Evolutionary conservation across 2,888 invertebrate genomes (phyloP).

Genomic region (Morpho helenor): DNA sequence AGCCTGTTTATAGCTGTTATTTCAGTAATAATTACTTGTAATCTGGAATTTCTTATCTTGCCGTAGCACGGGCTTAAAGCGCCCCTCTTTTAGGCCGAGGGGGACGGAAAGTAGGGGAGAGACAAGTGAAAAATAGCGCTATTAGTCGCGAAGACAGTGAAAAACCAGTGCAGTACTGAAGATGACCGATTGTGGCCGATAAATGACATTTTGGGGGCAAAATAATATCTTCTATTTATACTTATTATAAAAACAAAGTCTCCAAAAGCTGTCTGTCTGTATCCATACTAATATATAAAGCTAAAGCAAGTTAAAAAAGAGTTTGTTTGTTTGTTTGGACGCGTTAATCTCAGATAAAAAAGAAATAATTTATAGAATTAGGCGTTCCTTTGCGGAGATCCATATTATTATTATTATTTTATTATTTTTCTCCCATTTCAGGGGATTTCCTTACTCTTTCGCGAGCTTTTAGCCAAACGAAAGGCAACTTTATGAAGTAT

Average conservation of each 20-base stretch:
- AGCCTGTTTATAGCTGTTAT: no score
- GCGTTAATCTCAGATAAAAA: no score
- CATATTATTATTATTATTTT: no score
- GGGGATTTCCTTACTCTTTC: no score
- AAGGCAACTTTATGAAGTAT: no score
- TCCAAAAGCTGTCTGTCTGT: background rate
- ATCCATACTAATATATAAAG: background rate
- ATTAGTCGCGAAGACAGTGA: conserved; percentile 77
- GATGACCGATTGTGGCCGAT: conserved; percentile 16
- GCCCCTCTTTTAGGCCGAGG: background rate
- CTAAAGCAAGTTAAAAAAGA: no score
- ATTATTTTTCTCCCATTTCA: no score
- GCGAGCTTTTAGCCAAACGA: no score
- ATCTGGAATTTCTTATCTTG: background rate
- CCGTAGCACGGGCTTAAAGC: background rate
- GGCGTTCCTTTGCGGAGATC: no score
- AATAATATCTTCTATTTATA: background rate
- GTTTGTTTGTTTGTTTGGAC: no score
- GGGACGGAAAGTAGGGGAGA: conserved; percentile 31
- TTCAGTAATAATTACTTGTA: background rate
- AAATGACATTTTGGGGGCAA: background rate
- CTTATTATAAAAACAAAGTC: no score
- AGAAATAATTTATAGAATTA: no score
- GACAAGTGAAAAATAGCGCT: conserved; percentile 74
- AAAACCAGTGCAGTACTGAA: conserved; percentile 75